These are phyloP conservation scores for Silurus meridionalis DNA, from an alignment of 2,113 vertebrate genomes.

Conservation along the genomic window DNA sequence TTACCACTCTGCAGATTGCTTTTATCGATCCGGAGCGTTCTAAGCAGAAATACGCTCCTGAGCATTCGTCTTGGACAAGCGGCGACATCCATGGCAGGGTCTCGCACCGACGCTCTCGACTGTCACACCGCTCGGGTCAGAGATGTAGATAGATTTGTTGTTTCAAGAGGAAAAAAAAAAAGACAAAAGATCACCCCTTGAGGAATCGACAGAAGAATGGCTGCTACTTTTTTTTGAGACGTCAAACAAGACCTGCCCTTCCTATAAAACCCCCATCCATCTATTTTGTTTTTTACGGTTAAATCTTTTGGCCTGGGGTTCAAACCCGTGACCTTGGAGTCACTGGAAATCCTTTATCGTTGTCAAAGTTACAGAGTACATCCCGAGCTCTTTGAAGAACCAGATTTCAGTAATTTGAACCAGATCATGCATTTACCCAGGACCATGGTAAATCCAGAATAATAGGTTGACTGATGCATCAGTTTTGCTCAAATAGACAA, in stretches of 20 bases:
- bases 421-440: background rate
- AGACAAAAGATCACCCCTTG: background rate
- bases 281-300: background rate
- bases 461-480: too few relatives aligned
- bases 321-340: background rate
- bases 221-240: background rate
- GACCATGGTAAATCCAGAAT: background rate
- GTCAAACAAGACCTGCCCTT: background rate
- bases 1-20: conserved; percentile 67
- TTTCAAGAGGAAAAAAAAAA: background rate
- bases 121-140: background rate
- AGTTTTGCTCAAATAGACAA: too few relatives aligned
- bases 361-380: background rate
- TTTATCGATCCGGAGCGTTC: conserved; percentile 64
- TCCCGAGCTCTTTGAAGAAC: background rate
- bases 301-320: background rate
- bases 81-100: conserved; percentile 37
- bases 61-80: conserved; percentile 60
- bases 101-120: background rate
- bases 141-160: background rate
- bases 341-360: background rate
- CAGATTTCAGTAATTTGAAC: background rate
- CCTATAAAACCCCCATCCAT: background rate
- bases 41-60: conserved; percentile 51
- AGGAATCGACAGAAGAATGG: background rate